Base-by-base conservation (phyloP, 2,113 vertebrate genomes). In the Odontesthes bonariensis region DNA sequence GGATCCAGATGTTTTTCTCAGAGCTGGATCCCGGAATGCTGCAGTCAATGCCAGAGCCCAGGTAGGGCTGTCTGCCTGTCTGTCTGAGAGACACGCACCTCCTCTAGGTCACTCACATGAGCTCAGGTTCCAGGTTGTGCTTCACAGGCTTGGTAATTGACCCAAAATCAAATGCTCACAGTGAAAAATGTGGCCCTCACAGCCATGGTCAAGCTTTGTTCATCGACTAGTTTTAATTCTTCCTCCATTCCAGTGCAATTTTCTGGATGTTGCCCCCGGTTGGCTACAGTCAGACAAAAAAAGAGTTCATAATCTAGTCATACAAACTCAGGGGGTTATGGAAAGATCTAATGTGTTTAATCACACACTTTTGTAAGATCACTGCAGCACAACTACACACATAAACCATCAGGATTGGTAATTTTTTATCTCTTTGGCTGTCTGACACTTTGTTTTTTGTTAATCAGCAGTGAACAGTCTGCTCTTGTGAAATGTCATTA, bases 71-170 rank as follows among this genome's bases (percentile, higher is more conserved):
- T 83, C 68, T 79, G 79, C 46, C 69, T 77, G 54, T 19, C 69
- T 82, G 77, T 76, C 81, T 72, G 73, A 80, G 56, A 79, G 74
- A 70, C 86, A 87, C 53, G 33, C 59, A 65, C 75, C 88, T 86
- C 67, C 85, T 83, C 58, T 57, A 64, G 79, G 83, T 85, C 68
- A 31, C 83, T 91, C 86, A 90, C 83, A 87, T 88, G 85, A 89
- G 84, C 82, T 84, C 79, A 78, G 76, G 75, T 84, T 89, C 83
- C 86, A 86, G 85, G 77, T 89, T 47, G 47, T 47, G 35, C 82
- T 87, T 69, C 72, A 53, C 76, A 47, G 63, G 33, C 64, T 74
- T 62, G 61, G 74, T 81, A 86, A 90, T 82, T 88, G 89, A 87
- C 77, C 84, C 73, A 69, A 81, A 55, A 91, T 86, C 83, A 89